These are phyloP conservation scores for Seriola dumerili DNA, from an alignment of 2,113 vertebrate species.

Conservation along the genomic window DNA sequence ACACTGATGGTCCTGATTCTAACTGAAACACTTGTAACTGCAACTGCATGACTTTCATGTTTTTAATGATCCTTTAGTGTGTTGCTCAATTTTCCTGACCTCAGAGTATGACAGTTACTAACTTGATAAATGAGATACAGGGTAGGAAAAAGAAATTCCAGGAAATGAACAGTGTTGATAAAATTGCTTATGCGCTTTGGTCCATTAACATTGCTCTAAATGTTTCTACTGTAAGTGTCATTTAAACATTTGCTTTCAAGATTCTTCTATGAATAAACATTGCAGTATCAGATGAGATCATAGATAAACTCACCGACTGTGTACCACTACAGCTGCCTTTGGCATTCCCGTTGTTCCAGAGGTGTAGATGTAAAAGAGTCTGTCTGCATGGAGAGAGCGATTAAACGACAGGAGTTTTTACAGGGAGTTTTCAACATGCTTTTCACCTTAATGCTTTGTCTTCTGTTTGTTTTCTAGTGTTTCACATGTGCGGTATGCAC, in stretches of 20 bases:
- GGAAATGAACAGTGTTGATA: neutral
- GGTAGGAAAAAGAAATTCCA: neutral
- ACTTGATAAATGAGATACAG: neutral
- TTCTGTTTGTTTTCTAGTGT: neutral
- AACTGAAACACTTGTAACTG: neutral
- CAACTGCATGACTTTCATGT: neutral
- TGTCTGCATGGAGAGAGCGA: constrained; percentile 75
- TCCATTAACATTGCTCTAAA: too few relatives aligned
- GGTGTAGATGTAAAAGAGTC: constrained; percentile 92
- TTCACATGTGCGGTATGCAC: constrained; percentile 6
- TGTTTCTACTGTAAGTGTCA: neutral
- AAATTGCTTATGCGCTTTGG: neutral
- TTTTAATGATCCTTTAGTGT: neutral
- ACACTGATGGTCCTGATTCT: neutral
- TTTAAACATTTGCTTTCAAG: neutral
- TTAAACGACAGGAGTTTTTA: neutral
- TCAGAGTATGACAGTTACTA: neutral
- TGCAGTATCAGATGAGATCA: neutral
- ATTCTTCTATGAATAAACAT: neutral
- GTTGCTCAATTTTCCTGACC: neutral
- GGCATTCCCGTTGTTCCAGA: constrained; percentile 93
- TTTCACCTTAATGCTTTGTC: neutral
- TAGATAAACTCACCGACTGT: constrained; percentile 87
- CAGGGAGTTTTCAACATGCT: neutral
- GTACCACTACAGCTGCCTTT: constrained; percentile 92